Evolutionary conservation across 2,888 invertebrate genomes (phyloP).

Genomic region (Cordilura impudica): DNA sequence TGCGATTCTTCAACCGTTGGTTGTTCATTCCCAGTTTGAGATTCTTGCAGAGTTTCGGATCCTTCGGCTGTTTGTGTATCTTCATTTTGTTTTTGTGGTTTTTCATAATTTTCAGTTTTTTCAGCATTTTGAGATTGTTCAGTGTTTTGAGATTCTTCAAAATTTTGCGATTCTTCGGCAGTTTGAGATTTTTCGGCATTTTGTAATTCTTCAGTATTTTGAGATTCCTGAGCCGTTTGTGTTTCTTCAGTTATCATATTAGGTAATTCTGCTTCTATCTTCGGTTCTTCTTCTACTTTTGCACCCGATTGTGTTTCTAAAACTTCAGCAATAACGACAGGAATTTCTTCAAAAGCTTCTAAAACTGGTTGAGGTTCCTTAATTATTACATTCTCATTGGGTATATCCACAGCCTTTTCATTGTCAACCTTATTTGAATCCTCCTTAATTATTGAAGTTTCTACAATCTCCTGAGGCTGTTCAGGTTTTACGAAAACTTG

Average conservation of each 20-base stretch:
- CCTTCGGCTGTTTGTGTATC: neutral
- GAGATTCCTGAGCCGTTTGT: neutral
- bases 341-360: conserved; percentile 70
- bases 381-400: neutral
- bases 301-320: neutral
- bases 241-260: conserved; percentile 10
- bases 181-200: conserved; percentile 7
- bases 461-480: conserved; percentile 39
- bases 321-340: conserved; percentile 67
- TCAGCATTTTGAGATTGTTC: neutral
- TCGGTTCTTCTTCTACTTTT: conserved; percentile 38
- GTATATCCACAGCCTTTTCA: conserved; percentile 38
- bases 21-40: neutral
- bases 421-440: conserved; percentile 43
- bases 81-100: neutral
- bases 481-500: conserved; percentile 65
- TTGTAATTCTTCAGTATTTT: conserved; percentile 40
- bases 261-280: conserved; percentile 17
- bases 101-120: neutral
- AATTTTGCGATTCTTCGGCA: conserved; percentile 19
- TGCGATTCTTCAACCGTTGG: neutral
- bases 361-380: conserved; percentile 55
- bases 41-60: neutral
- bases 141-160: neutral
- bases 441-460: conserved; percentile 18